phyloP scores from a whole-genome alignment of 2,797 vertebrate genomes.

The Oceanodroma leucorhoa region DNA sequence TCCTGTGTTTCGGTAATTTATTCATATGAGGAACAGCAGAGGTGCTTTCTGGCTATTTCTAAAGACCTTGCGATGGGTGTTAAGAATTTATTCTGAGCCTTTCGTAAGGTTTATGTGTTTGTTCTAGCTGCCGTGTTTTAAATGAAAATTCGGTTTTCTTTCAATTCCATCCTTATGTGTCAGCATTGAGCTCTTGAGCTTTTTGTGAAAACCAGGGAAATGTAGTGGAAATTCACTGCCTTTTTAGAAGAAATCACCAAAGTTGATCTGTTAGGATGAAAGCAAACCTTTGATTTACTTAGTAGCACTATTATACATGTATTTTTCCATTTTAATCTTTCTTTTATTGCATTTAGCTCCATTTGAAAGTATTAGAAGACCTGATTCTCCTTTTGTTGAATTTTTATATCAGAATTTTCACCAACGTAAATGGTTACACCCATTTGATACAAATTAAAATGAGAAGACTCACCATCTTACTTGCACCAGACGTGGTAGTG shows the following conservation, averaged over 20 bases:
- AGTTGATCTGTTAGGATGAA: background rate
- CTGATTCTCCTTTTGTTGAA: background rate
- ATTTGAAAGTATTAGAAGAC: background rate
- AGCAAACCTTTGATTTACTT: background rate
- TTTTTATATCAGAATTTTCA: background rate
- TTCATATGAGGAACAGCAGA: background rate
- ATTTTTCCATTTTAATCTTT: background rate
- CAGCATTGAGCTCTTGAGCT: background rate
- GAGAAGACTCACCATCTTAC: background rate
- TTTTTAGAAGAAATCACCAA: background rate
- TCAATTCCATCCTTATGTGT: background rate
- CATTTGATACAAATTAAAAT: background rate
- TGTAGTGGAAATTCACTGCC: background rate
- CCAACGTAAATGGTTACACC: background rate
- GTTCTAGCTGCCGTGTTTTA: background rate
- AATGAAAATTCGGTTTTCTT: background rate
- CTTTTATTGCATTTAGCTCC: constrained; percentile 11
- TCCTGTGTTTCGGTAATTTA: background rate
- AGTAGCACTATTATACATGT: background rate
- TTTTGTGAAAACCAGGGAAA: background rate
- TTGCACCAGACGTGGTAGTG: background rate
- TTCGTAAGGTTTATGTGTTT: background rate
- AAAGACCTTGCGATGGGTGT: background rate
- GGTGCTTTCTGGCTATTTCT: background rate
- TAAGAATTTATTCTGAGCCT: background rate